phyloP scores from a whole-genome alignment of 2,113 vertebrate species.

The Maccullochella peelii region DNA sequence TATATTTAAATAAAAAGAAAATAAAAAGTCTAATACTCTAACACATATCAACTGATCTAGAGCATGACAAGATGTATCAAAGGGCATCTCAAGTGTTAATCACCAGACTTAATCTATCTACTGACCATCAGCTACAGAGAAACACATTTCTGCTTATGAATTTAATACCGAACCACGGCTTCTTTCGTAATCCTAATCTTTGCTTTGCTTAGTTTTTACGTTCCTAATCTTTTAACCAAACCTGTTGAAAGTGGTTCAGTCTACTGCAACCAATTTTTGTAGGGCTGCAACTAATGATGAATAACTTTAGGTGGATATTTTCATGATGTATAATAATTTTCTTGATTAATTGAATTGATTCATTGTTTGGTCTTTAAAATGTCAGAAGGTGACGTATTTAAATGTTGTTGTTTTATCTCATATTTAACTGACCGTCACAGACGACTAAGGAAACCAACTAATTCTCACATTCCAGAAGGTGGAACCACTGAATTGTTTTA shows the following conservation, averaged over 20 bases:
- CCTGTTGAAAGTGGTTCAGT: too few relatives aligned
- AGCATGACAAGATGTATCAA: neutral
- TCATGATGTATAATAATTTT: neutral
- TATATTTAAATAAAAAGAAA: neutral
- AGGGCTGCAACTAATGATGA: too few relatives aligned
- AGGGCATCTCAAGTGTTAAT: too few relatives aligned
- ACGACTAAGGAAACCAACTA: neutral
- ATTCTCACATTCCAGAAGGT: too few relatives aligned
- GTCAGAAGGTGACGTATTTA: neutral
- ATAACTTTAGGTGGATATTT: too few relatives aligned
- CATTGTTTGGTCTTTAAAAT: too few relatives aligned
- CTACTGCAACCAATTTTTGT: too few relatives aligned
- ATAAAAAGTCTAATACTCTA: neutral
- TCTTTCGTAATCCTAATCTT: too few relatives aligned
- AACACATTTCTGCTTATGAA: neutral
- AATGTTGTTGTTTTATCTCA: neutral
- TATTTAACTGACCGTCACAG: neutral
- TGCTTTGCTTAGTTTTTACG: too few relatives aligned
- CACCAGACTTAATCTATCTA: neutral
- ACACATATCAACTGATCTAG: neutral
- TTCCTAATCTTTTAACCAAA: too few relatives aligned
- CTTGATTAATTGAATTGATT: neutral
- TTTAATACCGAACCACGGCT: neutral
- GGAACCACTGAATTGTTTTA: too few relatives aligned
- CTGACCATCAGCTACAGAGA: neutral